Base-by-base conservation (phyloP, 1,140 invertebrate species). In the Holcopasites calliopsidis region DNA sequence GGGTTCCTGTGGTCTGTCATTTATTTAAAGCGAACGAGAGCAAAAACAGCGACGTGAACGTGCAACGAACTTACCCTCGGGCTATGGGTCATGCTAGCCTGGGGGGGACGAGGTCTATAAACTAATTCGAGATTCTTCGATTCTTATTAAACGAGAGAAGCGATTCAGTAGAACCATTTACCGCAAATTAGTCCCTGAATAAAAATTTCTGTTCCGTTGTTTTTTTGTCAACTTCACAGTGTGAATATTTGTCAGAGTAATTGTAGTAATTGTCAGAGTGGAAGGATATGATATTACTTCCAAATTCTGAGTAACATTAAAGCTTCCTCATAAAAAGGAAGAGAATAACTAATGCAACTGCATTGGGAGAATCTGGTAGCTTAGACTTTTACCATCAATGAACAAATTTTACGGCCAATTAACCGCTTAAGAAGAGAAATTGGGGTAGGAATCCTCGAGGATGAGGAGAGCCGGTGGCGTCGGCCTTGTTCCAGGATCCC, bases 51-150 rank as follows among this genome's bases (percentile, higher is more conserved):
- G 23, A 50, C 54, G 50, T 47, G 42, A 38, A 13, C 44, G 47
- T 28, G 35, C 50, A 40, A 66, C 38, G 49, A 40, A 61, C 42
- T 40, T 87, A 42, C 80, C 88, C 87, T 58, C 58, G 76, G 88
- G 88, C 88, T 89, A 79, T 89, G 83, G 87, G 87, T 90, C 87
- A 79, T 74, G 82, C 72, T 71, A 35, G 76, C 88, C 84, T 68
- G 73, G 66, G 82, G n/a, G 88, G 85, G 68, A 82, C 73, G 52
- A 79, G 58, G 83, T 65, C 82, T 75, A 65, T 68, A 64, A 79
- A 77, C 77, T 78, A 81, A 86, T 82, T 83, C 60, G 73, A 84
- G 66, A 86, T 79, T 64, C 44, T 79, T 57, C 52, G 49, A 74
- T 74, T 42, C 58, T 54, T 40, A 26, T 38, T 16, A 26, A 58